These are phyloP conservation scores for Nothocercus julius DNA, from an alignment of 2,113 vertebrate species.

Conservation along the genomic window DNA sequence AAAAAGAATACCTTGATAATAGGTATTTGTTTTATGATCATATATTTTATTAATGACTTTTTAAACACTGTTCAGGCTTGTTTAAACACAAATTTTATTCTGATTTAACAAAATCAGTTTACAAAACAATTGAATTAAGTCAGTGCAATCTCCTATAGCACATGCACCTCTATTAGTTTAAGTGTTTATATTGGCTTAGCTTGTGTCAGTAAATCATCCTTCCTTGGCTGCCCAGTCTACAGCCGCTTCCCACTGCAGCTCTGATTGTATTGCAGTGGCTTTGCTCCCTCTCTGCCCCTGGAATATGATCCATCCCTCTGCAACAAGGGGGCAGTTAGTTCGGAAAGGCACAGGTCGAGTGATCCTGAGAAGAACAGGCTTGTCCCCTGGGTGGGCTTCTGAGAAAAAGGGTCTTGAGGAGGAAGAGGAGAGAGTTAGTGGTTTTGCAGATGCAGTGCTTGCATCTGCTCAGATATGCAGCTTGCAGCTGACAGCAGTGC, in stretches of 20 bases:
- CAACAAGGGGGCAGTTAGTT: not conserved
- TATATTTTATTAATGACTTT: slow-evolving; percentile 36
- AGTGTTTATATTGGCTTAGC: slow-evolving; percentile 63
- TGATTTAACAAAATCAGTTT: slow-evolving; percentile 46
- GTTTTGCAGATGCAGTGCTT: not conserved
- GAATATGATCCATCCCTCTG: not conserved
- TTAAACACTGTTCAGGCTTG: slow-evolving; percentile 11
- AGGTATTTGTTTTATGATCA: slow-evolving; percentile 24
- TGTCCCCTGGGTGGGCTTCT: not conserved
- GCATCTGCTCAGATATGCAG: not conserved
- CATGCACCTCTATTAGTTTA: slow-evolving; percentile 38
- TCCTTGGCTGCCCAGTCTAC: not conserved
- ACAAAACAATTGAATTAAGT: slow-evolving; percentile 59
- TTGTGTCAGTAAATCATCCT: slow-evolving; percentile 39
- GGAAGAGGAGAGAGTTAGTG: not conserved
- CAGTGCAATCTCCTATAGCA: slow-evolving; percentile 33
- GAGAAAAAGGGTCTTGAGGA: not conserved
- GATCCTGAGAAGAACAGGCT: not conserved
- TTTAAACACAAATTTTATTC: slow-evolving; percentile 46
- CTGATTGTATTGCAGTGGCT: slow-evolving; percentile 17
- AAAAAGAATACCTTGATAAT: not conserved
- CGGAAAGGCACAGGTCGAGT: not conserved
- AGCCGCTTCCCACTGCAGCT: not conserved
- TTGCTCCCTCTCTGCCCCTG: not conserved
- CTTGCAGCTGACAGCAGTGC: not conserved